These are phyloP conservation scores for Artemia sinica DNA, from an alignment of 2,888 invertebrate species.

Conservation along the genomic window DNA sequence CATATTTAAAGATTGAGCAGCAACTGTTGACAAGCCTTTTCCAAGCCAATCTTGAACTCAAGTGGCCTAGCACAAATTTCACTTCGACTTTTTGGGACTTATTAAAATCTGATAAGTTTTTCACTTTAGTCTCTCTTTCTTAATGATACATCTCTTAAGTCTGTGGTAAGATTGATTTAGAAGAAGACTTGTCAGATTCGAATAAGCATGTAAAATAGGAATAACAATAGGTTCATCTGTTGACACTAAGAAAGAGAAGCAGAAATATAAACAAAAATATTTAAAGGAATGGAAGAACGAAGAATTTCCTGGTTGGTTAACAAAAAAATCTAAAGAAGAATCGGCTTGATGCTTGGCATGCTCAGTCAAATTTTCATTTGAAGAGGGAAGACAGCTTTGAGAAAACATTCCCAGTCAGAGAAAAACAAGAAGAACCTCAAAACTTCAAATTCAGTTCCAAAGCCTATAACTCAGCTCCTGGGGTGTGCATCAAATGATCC, in stretches of 20 bases:
- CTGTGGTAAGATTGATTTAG: no score
- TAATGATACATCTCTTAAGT: no score
- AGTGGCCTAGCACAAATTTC: no score
- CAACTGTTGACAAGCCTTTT: no score
- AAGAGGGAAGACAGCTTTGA: background rate
- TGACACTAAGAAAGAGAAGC: background rate
- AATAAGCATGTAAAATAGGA: no score
- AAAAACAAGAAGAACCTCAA: background rate
- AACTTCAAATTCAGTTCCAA: background rate
- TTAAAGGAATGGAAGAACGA: background rate
- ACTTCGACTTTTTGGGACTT: no score
- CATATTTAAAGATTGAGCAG: no score
- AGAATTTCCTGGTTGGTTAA: background rate
- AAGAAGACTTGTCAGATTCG: no score
- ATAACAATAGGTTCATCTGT: no score
- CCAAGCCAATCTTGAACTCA: no score
- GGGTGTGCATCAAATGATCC: no score
- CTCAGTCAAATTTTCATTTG: background rate
- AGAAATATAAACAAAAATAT: slow-evolving; percentile 8
- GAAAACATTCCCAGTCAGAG: background rate
- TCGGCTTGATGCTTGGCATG: background rate
- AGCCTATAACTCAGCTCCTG: background rate
- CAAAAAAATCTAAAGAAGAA: background rate
- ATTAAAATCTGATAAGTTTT: no score
- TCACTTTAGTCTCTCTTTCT: background rate